Base-by-base conservation (phyloP, 2,797 vertebrate species). In the Odontamblyopus rebecca region DNA sequence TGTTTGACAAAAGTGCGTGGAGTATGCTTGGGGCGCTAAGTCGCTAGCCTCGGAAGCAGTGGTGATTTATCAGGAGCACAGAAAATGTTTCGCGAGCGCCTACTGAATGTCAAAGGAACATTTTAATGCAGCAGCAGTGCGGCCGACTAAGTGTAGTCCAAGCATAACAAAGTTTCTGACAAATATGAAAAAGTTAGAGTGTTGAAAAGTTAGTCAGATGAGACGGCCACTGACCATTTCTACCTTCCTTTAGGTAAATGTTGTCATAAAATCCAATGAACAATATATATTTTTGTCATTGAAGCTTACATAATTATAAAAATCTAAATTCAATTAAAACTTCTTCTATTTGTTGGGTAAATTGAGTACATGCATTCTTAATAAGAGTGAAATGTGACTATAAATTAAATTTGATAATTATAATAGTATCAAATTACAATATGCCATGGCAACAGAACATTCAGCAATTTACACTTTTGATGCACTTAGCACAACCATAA, bases 1-100 rank as follows among this genome's bases (percentile, higher is more conserved):
- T 89, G 88, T 91, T 92, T 88, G 84, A 86, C 72, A 84, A 86
- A 89, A 86, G 72, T 70, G 73, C 74, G 70, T 56, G 54, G 61
- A 75, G 74, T 87, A 78, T 72, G 74, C 86, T 73, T 74, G 71
- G 60, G 79, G 75, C 73, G 38, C 69, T 81, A 73, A 82, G 72
- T 85, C 74, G 76, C 72, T 82, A 82, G 77, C 50, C 61, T 69
- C 6, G 67, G 75, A 71, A 74, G 27, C 70, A 68, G 85, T 77
- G 8, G 54, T 51, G 32, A 83, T 75, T 78, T 73, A 86, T 84
- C 67, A 83, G 56, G 76, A 23, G 70, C 67, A 5, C 72, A 32
- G 44, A 18, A 35, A 51, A 51, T 2, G 6, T 68, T 68, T 74
- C 72, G 23, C 76, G 74, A 35, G 30, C 56, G 26, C 53, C 23